These are phyloP conservation scores for Erebia ligea DNA, from an alignment of 2,888 invertebrate species.

Conservation along the genomic window DNA sequence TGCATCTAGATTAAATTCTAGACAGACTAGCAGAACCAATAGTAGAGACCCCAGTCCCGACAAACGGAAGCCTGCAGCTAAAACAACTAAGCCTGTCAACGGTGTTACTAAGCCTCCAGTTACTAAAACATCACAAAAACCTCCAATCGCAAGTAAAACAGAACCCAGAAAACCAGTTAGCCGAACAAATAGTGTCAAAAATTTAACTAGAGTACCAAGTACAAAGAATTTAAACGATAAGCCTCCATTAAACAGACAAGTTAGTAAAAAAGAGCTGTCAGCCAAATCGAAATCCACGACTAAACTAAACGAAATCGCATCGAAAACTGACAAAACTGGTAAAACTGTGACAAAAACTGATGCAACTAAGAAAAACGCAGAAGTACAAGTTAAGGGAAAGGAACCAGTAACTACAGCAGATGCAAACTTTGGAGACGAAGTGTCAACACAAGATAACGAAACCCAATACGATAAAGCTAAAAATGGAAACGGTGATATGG, in stretches of 20 bases:
- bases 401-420: conserved; percentile 45
- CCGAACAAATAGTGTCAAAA: conserved; percentile 74
- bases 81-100: conserved; percentile 49
- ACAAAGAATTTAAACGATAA: conserved; percentile 70
- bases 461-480: conserved; percentile 76
- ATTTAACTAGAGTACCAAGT: conserved; percentile 67
- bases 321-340: conserved; percentile 48
- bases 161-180: conserved; percentile 69
- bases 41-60: conserved; percentile 75
- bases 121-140: conserved; percentile 62
- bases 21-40: conserved; percentile 68
- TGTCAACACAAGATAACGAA: conserved; percentile 70
- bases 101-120: conserved; percentile 54
- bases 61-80: conserved; percentile 58
- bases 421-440: conserved; percentile 51
- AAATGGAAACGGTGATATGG: conserved; percentile 70
- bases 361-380: conserved; percentile 45
- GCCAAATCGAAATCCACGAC: conserved; percentile 61
- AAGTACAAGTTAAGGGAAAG: conserved; percentile 33
- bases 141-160: conserved; percentile 55
- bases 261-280: conserved; percentile 64
- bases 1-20: conserved; percentile 73
- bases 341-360: conserved; percentile 43
- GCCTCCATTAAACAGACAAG: conserved; percentile 65
- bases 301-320: conserved; percentile 62